Evolutionary conservation across 2,113 vertebrate species (phyloP), one percentile per base, ranked within the genome.

Genomic region (Vireo altiloquus): DNA sequence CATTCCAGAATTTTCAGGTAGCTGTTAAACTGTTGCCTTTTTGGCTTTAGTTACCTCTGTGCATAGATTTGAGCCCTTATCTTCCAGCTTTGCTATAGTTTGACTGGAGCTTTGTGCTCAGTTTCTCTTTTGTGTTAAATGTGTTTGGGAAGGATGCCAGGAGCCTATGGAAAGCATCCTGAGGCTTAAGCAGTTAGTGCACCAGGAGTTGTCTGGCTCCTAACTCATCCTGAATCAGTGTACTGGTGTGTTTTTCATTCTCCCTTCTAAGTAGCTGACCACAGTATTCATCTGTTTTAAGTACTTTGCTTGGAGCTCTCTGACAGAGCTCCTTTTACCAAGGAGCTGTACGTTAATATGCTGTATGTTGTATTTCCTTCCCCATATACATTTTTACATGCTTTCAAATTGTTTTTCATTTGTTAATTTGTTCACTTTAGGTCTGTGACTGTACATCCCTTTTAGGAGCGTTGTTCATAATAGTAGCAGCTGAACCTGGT

Each of bases 361-460:
- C 49, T 95, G 30, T 69, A n/a, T 78, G 39, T 88, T 75, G 15
- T 39, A 15, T 94, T 95, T 93, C n/a, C 66, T 91, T 95, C 75
- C 42, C 47, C 15, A 16, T 81, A 31, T 30, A 42, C 27, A 30
- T 66, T 88, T 80, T 39, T 70, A 18, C 0, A 0, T 72, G 72
- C 60, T 89, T 87, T 93, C 44, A 33, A 9, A 47, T 64, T 59
- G 37, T 16, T 37, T 90, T 78, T 74, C 61, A 22, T 52, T 37
- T 78, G 61, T 42, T 77, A 63, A 61, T 57, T 76, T 77, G 39
- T 74, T 77, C 63, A 5, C 20, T 74, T 82, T 8, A 35, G 19
- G 17, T 75, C 42, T 77, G 5, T 46, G 47, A 61, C 30, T 21
- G 22, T 63, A 59, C 2, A 1, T 54, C 15, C 7, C 33, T 77